These are phyloP conservation scores for Nothobranchius kuhntae DNA, from an alignment of 2,113 vertebrate genomes.

Conservation along the genomic window DNA sequence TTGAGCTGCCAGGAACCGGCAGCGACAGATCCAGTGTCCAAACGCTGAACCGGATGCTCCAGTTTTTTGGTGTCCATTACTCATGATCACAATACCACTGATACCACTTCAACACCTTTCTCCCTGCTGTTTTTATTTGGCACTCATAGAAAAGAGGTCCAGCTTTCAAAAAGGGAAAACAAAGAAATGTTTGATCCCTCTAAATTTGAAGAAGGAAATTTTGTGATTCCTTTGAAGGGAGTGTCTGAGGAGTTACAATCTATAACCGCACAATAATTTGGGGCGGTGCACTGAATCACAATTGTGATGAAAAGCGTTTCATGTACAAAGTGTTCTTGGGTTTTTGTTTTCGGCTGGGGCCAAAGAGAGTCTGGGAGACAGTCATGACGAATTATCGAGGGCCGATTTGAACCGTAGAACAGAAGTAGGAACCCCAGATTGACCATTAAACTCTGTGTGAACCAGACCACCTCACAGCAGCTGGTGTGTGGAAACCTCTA, in stretches of 20 bases:
- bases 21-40: slow-evolving; percentile 50
- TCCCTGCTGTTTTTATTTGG: not conserved
- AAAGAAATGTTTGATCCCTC: too few species aligned
- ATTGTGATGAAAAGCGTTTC: not conserved
- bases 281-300: not conserved
- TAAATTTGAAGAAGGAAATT: not conserved
- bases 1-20: slow-evolving; percentile 27
- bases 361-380: not conserved
- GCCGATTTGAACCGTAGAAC: too few species aligned
- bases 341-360: not conserved
- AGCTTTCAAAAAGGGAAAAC: too few species aligned
- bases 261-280: not conserved
- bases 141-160: too few species aligned
- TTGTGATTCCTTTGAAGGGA: too few species aligned
- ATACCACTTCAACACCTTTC: slow-evolving; percentile 12
- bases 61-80: slow-evolving; percentile 62
- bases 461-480: too few species aligned
- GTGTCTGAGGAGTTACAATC: slow-evolving; percentile 1
- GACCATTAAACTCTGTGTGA: too few species aligned
- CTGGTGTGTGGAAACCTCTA: too few species aligned
- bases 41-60: slow-evolving; percentile 35
- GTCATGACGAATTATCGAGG: not conserved
- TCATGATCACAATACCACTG: slow-evolving; percentile 35
- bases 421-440: too few species aligned
- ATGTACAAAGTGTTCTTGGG: not conserved